These are phyloP conservation scores for Anhinga anhinga DNA, from an alignment of 2,113 vertebrate genomes.

Conservation along the genomic window DNA sequence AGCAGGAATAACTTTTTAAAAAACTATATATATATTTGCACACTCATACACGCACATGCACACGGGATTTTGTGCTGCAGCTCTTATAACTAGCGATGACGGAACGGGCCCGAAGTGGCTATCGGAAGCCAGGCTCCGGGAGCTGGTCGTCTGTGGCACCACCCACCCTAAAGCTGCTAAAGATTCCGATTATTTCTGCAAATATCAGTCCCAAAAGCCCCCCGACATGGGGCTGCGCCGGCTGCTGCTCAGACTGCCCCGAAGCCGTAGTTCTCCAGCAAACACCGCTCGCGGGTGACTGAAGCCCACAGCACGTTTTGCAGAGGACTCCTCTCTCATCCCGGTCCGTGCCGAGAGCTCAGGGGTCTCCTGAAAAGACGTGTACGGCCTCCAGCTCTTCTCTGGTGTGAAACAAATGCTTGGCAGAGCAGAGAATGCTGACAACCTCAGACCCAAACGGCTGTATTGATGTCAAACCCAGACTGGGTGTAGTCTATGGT, in stretches of 20 bases:
- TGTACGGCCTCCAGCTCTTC: background rate
- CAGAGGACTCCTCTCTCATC: background rate
- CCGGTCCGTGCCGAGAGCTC: background rate
- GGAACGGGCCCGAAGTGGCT: background rate
- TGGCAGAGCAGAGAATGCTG: background rate
- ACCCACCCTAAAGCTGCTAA: background rate
- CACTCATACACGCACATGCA: slow-evolving; percentile 16
- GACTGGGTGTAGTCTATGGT: slow-evolving; percentile 68
- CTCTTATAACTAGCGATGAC: background rate
- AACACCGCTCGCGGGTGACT: accelerated
- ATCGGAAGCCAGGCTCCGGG: background rate
- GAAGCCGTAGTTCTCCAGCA: accelerated
- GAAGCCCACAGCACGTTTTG: background rate
- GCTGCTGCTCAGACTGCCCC: background rate
- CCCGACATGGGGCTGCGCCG: accelerated
- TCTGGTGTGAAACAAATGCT: background rate
- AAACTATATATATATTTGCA: slow-evolving; percentile 8
- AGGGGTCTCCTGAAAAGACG: background rate
- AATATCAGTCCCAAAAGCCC: accelerated
- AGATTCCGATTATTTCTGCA: background rate
- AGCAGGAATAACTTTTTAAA: background rate
- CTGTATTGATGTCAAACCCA: slow-evolving; percentile 92
- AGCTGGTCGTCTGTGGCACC: background rate
- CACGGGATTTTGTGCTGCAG: background rate
- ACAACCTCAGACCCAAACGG: slow-evolving; percentile 89